These are phyloP conservation scores for Catonia carolina DNA, from an alignment of 2,888 invertebrate genomes.

Conservation along the genomic window DNA sequence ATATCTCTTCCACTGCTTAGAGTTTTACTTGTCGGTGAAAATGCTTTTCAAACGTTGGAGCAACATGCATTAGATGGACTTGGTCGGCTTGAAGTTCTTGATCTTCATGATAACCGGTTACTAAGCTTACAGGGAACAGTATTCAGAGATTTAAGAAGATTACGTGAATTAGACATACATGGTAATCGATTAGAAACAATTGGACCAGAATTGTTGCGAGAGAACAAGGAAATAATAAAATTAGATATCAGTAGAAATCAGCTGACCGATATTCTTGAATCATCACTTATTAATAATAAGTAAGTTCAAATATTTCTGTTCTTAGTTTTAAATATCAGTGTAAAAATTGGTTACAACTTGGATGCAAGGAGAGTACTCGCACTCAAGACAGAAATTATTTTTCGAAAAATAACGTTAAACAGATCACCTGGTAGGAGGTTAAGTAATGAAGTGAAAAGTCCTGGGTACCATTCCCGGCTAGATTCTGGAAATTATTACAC, in stretches of 20 bases:
- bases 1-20: constrained; percentile 59
- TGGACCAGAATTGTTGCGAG: constrained; percentile 60
- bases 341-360: neutral
- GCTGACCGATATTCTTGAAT: constrained; percentile 59
- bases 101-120: constrained; percentile 68
- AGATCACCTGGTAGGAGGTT: too few relatives aligned
- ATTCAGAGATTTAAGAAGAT: constrained; percentile 32
- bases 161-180: constrained; percentile 59
- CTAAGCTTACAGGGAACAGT: constrained; percentile 53
- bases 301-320: constrained; percentile 32
- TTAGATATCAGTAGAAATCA: constrained; percentile 71
- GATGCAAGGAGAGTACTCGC: too few relatives aligned
- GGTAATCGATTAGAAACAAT: constrained; percentile 69
- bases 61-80: constrained; percentile 58
- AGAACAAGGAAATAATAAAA: constrained; percentile 55
- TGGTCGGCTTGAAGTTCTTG: constrained; percentile 60
- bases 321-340: neutral
- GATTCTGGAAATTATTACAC: too few relatives aligned
- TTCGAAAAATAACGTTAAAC: too few relatives aligned
- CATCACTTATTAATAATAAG: constrained; percentile 51
- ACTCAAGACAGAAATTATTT: too few relatives aligned
- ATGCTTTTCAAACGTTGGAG: constrained; percentile 63
- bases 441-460: too few relatives aligned
- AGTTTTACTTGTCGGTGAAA: constrained; percentile 63
- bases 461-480: too few relatives aligned